A percentile compares a stretch with the other conserved stretches of the same genome.
These are phyloP conservation scores for Steinernema hermaphroditum DNA, from an alignment of 2,888 invertebrate species.

Conservation along the genomic window DNA sequence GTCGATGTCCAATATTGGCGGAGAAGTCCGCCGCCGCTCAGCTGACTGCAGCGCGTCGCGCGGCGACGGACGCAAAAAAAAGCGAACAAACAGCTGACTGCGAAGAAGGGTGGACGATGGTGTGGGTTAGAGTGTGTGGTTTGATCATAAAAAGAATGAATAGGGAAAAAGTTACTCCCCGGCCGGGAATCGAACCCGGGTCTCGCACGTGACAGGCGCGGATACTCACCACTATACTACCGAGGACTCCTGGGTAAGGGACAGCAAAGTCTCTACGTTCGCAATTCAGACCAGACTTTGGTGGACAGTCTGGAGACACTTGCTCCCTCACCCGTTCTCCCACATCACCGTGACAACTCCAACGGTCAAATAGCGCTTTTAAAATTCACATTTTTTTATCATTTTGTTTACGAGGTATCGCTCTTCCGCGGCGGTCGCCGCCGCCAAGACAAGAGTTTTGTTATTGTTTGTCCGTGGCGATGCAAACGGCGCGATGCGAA, in stretches of 20 bases:
- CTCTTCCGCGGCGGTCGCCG: neutral
- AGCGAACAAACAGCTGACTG: conserved; percentile 28
- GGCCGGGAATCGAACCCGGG: too few relatives aligned
- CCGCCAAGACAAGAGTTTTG: conserved; percentile 6
- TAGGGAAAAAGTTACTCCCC: too few relatives aligned
- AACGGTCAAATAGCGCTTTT: too few relatives aligned
- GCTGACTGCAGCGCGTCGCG: neutral
- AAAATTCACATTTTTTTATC: neutral
- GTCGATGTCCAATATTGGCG: conserved; percentile 28
- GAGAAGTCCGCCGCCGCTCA: neutral
- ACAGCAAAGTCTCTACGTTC: too few relatives aligned
- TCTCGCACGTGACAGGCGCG: too few relatives aligned
- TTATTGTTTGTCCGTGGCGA: conserved; percentile 21
- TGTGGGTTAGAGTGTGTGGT: neutral
- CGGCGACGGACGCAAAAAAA: conserved; percentile 19
- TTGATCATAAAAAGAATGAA: neutral
- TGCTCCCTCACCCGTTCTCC: too few relatives aligned
- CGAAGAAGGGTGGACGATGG: neutral
- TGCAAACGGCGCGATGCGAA: neutral
- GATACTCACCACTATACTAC: too few relatives aligned
- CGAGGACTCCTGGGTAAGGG: too few relatives aligned
- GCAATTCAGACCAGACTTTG: too few relatives aligned
- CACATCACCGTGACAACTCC: too few relatives aligned
- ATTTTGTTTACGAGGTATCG: conserved; percentile 11
- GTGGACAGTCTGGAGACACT: too few relatives aligned